A percentile compares a stretch with the other conserved stretches of the same genome.
These are phyloP conservation scores for Acanthopagrus latus DNA, from an alignment of 2,797 vertebrate genomes.

Conservation along the genomic window DNA sequence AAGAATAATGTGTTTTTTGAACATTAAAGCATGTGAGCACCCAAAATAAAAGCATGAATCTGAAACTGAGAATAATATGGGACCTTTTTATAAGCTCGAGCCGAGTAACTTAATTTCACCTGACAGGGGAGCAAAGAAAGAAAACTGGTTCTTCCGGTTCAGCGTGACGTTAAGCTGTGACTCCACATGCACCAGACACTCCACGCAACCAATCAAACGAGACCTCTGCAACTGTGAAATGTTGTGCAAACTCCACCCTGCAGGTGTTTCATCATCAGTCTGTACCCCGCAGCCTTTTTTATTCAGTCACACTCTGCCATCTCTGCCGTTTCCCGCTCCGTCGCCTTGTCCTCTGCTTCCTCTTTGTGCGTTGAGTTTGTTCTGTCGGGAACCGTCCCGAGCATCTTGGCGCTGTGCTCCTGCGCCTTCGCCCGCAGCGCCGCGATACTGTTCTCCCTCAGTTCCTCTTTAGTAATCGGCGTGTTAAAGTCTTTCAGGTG, in stretches of 20 bases:
- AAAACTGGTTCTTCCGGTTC: neutral
- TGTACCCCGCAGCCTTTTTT: neutral
- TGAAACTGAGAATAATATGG: no score
- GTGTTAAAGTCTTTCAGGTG: conserved; percentile 82
- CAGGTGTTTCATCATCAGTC: conserved; percentile 24
- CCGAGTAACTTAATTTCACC: neutral
- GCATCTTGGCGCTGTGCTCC: conserved; percentile 97
- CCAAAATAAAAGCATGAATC: no score
- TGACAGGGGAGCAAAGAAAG: neutral
- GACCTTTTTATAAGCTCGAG: neutral
- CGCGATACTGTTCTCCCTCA: conserved; percentile 98
- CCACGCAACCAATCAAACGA: conserved; percentile 2
- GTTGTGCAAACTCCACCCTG: neutral
- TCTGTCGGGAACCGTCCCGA: conserved; percentile 86
- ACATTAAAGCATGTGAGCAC: no score
- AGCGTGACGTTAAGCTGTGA: neutral
- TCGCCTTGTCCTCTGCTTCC: conserved; percentile 47
- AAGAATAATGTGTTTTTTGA: no score
- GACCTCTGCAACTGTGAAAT: conserved; percentile 13
- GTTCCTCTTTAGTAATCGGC: conserved; percentile 93
- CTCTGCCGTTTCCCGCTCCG: conserved; percentile 46
- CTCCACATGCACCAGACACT: neutral
- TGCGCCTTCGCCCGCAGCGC: conserved; percentile 96
- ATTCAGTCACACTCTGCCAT: conserved; percentile 56
- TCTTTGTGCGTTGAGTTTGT: conserved; percentile 43